Base-by-base conservation (phyloP, 2,888 invertebrate genomes). In the Clivina fossor region DNA sequence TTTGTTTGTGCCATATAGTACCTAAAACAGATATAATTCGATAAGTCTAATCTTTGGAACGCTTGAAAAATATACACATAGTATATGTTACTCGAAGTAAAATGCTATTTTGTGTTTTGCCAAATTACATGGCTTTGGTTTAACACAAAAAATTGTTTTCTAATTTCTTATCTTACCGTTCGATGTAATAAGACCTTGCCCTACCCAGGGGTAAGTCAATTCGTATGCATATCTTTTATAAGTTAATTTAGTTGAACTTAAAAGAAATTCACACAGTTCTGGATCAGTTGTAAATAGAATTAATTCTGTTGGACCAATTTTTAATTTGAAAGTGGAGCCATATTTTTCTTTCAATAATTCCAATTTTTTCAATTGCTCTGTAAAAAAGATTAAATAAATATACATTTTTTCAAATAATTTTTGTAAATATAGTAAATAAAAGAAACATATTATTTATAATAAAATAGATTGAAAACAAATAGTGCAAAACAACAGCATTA, bases 251-350 rank as follows among this genome's bases (percentile, higher is more conserved):
- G 41, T 22, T 7, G 9, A 9, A 13, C 13, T 41, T 24, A 41
- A 24, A 41, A 41, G 24, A 41, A 41, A 41, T 41, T 41, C 41
- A 7, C 11, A n/a, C 41, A 20, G 9, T 41, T 41, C 41, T 24
- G 41, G 15, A 41, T 41, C 41, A 24, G n/a, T 41, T 24, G 24
- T 18, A 3, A 41, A 2, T 13, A 41, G 13, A n/a, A 22, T 9
- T 3, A 41, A 22, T 4, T 24, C 4, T 8, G n/a, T 41, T 13
- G 20, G 22, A 1, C 41, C 41, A 22, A 41, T 11, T 24, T 24
- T 22, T 41, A 41, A 4, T 41, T 22, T 19, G 22, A n/a, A 41
- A n/a, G 24, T 3, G 11, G 11, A n/a, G 4, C 41, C 41, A 22
- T 41, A 41, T 22, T 41, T 24, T 41, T 41, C 3, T 20, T 24